Conservation (phyloP, 2,888 invertebrate species). For the Phaedon cochleariae region DNA sequence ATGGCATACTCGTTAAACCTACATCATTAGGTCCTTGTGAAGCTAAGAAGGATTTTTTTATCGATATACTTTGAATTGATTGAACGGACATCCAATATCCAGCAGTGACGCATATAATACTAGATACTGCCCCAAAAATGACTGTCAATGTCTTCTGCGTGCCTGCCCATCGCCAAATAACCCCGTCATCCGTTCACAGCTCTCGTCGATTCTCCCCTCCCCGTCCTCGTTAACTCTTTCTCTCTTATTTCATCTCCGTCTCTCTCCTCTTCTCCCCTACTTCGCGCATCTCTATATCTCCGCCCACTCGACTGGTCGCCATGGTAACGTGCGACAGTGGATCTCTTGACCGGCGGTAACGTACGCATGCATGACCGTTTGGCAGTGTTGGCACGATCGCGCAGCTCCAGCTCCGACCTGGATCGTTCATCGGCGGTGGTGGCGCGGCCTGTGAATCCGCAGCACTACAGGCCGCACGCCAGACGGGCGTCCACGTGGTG, state of each 20-base stretch:
- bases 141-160: too few relatives aligned
- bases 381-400: conserved; percentile 56
- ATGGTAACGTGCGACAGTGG: conserved; percentile 68
- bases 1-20: too few relatives aligned
- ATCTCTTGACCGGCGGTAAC: conserved; percentile 74
- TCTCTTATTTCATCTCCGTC: neutral
- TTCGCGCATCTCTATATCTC: conserved; percentile 15
- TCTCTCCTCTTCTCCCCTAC: neutral
- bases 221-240: neutral
- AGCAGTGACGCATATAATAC: too few relatives aligned
- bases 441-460: conserved; percentile 55
- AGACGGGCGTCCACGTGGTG: conserved; percentile 78
- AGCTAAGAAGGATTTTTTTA: too few relatives aligned
- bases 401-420: conserved; percentile 57
- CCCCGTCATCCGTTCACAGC: too few relatives aligned
- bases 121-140: too few relatives aligned
- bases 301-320: too few relatives aligned
- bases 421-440: conserved; percentile 50
- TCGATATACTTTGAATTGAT: too few relatives aligned
- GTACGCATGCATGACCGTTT: conserved; percentile 72
- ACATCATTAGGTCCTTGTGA: too few relatives aligned
- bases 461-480: conserved; percentile 61
- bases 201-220: too few relatives aligned
- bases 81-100: too few relatives aligned
- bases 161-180: too few relatives aligned